Conservation (phyloP, 2,113 vertebrate species). For the Falco punctatus region DNA sequence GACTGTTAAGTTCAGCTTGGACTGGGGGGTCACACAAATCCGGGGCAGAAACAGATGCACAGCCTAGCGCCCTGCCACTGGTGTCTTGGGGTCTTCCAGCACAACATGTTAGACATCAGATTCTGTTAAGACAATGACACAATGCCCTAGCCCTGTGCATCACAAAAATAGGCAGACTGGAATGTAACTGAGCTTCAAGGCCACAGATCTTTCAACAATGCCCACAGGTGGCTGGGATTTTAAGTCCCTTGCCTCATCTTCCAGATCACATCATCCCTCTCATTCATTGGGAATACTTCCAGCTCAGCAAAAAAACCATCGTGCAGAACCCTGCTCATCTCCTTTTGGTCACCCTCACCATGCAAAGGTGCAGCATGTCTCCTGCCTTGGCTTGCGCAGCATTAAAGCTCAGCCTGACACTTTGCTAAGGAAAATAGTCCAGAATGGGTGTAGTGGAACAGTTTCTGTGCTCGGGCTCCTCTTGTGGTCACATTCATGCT, state of each 20-base stretch:
- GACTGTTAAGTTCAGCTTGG: not conserved
- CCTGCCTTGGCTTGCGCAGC: not conserved
- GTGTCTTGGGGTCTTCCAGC: not conserved
- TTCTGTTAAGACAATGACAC: not conserved
- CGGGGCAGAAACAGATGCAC: not conserved
- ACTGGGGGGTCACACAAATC: not conserved
- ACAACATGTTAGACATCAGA: accelerated
- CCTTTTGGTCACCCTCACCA: not conserved
- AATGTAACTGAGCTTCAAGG: accelerated
- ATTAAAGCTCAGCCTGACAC: accelerated
- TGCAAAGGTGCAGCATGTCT: not conserved
- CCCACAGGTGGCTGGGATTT: not conserved
- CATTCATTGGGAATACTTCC: not conserved
- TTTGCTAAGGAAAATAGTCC: not conserved
- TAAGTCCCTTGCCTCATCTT: accelerated
- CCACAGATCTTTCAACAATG: not conserved
- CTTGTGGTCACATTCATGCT: not conserved
- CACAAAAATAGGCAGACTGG: not conserved
- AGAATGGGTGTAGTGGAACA: accelerated
- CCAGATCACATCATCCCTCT: not conserved
- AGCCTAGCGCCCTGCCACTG: accelerated
- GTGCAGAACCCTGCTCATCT: not conserved
- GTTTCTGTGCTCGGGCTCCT: not conserved
- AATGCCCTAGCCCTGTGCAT: not conserved
- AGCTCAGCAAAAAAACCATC: not conserved